These are phyloP conservation scores for Antedon mediterranea DNA, from an alignment of 53 echinoderm and acorn worm species.

Conservation along the genomic window DNA sequence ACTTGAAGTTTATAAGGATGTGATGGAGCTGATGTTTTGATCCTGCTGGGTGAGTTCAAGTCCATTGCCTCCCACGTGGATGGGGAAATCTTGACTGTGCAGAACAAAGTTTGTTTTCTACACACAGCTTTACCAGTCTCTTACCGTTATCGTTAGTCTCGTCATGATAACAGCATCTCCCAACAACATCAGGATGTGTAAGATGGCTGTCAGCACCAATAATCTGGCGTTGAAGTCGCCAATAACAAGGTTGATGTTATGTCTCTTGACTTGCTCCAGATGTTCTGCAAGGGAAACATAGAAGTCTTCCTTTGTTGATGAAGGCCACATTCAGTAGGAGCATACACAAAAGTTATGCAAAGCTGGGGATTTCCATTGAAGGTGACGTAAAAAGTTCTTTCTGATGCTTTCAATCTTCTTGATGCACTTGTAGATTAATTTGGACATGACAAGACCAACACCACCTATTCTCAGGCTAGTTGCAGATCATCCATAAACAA, in stretches of 20 bases:
- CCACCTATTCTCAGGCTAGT: no score
- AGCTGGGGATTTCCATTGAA: slow-evolving; percentile 17
- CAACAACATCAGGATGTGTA: slow-evolving; percentile 6
- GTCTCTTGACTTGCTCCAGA: slow-evolving; percentile 6
- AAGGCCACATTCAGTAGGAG: neutral
- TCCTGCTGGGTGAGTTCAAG: slow-evolving; percentile 11
- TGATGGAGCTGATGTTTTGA: slow-evolving; percentile 13
- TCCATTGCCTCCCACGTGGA: neutral
- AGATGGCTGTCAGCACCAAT: neutral
- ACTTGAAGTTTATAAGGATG: slow-evolving; percentile 22
- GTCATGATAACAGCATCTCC: neutral
- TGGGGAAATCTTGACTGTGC: slow-evolving; percentile 8
- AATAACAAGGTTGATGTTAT: slow-evolving; percentile 6
- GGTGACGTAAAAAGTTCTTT: neutral
- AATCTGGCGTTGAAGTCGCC: slow-evolving; percentile 12
- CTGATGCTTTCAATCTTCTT: neutral
- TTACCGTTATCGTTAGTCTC: slow-evolving; percentile 12
- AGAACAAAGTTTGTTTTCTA: neutral
- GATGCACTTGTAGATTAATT: slow-evolving; percentile 11
- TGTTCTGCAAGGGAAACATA: neutral
- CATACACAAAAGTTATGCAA: neutral
- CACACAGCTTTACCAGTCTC: slow-evolving; percentile 5
- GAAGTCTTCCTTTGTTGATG: neutral
- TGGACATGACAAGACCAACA: slow-evolving; percentile 9
- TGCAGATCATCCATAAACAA: no score